A percentile compares a stretch with the other conserved stretches of the same genome.
Conservation (phyloP, 2,888 invertebrate genomes). For the Stenolophus ochropezus region DNA sequence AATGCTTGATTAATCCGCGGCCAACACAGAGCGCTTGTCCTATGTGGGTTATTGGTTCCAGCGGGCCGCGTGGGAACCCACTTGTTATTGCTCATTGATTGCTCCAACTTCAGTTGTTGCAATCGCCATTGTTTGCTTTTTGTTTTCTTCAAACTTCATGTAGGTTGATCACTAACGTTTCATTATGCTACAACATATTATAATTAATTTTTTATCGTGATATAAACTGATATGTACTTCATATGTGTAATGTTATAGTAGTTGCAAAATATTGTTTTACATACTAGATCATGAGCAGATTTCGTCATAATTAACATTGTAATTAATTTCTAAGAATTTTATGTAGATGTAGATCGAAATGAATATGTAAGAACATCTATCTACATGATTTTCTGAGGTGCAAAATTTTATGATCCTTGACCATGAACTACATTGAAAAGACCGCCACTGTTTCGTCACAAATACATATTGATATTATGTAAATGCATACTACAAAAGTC, state of each 20-base stretch:
- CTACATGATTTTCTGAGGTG: not conserved
- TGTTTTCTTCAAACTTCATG: constrained; percentile 23
- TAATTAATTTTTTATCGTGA: not conserved
- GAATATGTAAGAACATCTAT: not conserved
- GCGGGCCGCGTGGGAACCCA: constrained; percentile 26
- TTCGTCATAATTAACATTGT: not conserved
- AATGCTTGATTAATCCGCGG: constrained; percentile 33
- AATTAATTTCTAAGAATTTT: not conserved
- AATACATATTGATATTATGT: too few relatives aligned
- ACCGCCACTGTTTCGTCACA: too few relatives aligned
- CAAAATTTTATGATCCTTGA: too few relatives aligned
- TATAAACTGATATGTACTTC: not conserved
- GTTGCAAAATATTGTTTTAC: not conserved
- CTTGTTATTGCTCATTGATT: constrained; percentile 28
- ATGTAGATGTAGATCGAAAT: not conserved
- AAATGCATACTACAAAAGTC: too few relatives aligned
- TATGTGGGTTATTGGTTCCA: constrained; percentile 40
- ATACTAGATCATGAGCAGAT: not conserved
- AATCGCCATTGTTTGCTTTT: constrained; percentile 12
- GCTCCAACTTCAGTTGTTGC: constrained; percentile 15
- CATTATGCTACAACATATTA: constrained; percentile 4
- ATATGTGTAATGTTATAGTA: constrained; percentile 10
- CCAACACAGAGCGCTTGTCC: constrained; percentile 8
- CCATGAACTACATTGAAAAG: too few relatives aligned
- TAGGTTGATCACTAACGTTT: constrained; percentile 21